Percentiles rank a stretch among this genome's conserved stretches.
Conservation (phyloP, 1,140 invertebrate genomes). For the Halictus rubicundus region DNA sequence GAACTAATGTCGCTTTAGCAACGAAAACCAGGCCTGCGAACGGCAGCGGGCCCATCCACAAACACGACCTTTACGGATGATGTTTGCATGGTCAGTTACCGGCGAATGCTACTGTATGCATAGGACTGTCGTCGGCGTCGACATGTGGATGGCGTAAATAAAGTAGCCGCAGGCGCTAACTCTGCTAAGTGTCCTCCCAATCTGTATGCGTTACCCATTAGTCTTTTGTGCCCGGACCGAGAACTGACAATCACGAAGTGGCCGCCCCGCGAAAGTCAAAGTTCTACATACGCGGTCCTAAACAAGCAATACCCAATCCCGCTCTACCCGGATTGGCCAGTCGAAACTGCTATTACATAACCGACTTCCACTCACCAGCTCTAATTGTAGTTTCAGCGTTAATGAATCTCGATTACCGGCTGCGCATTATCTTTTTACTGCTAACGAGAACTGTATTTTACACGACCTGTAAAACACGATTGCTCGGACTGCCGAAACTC, state of each 20-base stretch:
- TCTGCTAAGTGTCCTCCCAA: conserved; percentile 64
- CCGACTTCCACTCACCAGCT: neutral
- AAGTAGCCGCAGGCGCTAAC: conserved; percentile 66
- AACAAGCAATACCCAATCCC: conserved; percentile 53
- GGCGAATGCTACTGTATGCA: conserved; percentile 64
- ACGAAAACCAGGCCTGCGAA: conserved; percentile 49
- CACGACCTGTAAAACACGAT: neutral
- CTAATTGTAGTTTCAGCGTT: neutral
- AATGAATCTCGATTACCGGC: conserved; percentile 16
- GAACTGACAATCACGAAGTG: conserved; percentile 37
- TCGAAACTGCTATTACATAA: conserved; percentile 22
- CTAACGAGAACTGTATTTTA: neutral
- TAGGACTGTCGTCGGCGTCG: conserved; percentile 55
- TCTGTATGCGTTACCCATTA: conserved; percentile 61
- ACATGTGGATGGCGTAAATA: conserved; percentile 65
- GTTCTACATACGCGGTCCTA: conserved; percentile 52
- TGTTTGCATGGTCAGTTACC: conserved; percentile 64
- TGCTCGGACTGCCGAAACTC: neutral
- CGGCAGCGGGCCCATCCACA: conserved; percentile 42
- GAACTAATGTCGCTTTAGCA: conserved; percentile 54
- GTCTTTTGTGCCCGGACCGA: conserved; percentile 36
- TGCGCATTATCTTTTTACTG: neutral
- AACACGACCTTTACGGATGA: conserved; percentile 45
- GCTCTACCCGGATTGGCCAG: neutral
- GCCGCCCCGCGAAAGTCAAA: conserved; percentile 45